Evolutionary conservation across 2,888 invertebrate species (phyloP).

Genomic region (Eupithecia abbreviata): DNA sequence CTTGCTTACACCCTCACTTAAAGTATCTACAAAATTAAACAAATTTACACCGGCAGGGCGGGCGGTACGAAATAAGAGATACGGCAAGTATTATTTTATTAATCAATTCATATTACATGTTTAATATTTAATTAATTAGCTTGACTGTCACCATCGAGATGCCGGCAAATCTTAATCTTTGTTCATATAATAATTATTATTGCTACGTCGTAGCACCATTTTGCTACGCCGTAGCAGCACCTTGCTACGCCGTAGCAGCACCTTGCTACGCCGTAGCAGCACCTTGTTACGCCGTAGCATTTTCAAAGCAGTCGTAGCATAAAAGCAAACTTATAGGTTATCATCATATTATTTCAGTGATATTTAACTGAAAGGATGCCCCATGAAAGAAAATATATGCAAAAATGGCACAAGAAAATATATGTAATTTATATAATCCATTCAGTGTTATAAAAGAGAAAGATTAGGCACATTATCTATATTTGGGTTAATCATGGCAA

Average conservation of each 20-base stretch:
- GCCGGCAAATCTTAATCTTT: neutral
- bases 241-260: too few species aligned
- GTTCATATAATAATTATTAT: neutral
- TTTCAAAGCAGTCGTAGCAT: neutral
- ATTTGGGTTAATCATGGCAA: neutral
- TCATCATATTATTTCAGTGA: neutral
- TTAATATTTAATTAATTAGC: neutral
- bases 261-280: neutral
- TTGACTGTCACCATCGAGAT: neutral
- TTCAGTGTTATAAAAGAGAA: neutral
- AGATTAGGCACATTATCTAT: neutral
- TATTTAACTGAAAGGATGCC: neutral
- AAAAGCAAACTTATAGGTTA: neutral
- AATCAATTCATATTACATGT: neutral
- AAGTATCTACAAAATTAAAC: slow-evolving; percentile 10
- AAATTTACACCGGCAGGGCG: neutral
- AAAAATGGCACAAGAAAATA: neutral
- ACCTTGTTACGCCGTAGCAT: too few species aligned
- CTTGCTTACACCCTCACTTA: neutral
- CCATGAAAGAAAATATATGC: neutral
- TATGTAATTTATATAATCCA: neutral
- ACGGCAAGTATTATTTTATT: neutral
- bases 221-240: neutral
- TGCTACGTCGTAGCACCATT: neutral
- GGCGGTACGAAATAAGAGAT: neutral